These are phyloP conservation scores for Plebejus anna DNA, from an alignment of 2,888 invertebrate species.

Conservation along the genomic window DNA sequence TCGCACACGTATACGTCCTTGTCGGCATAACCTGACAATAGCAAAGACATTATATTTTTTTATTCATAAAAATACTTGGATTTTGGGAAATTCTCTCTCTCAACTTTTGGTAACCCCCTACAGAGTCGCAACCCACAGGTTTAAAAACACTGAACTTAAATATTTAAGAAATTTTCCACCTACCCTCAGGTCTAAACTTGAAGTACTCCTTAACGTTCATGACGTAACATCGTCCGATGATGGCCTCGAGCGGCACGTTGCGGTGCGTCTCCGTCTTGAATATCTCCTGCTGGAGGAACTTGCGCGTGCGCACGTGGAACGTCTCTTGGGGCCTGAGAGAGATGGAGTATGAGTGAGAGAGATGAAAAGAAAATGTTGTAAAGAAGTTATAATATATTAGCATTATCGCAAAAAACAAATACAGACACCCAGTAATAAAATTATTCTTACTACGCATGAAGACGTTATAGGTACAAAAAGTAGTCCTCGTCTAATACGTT, in stretches of 20 bases:
- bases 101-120: too few species aligned
- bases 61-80: too few species aligned
- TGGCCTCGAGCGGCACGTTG: slow-evolving; percentile 90
- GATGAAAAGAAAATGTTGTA: not conserved
- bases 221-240: slow-evolving; percentile 94
- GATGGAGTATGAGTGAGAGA: not conserved
- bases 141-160: too few species aligned
- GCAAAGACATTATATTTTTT: too few species aligned
- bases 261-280: slow-evolving; percentile 96
- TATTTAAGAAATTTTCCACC: not conserved
- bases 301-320: slow-evolving; percentile 95
- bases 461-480: too few species aligned
- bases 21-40: slow-evolving; percentile 83
- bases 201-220: slow-evolving; percentile 97
- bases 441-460: too few species aligned
- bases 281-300: slow-evolving; percentile 97
- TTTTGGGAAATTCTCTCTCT: too few species aligned
- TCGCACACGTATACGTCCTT: slow-evolving; percentile 99
- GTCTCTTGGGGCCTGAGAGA: slow-evolving; percentile 92
- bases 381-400: not conserved
- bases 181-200: slow-evolving; percentile 89
- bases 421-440: too few species aligned
- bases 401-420: too few species aligned
- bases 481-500: too few species aligned
- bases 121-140: too few species aligned